Evolutionary conservation across 2,888 invertebrate species (phyloP).

Genomic region (Eucera pruinosa): DNA sequence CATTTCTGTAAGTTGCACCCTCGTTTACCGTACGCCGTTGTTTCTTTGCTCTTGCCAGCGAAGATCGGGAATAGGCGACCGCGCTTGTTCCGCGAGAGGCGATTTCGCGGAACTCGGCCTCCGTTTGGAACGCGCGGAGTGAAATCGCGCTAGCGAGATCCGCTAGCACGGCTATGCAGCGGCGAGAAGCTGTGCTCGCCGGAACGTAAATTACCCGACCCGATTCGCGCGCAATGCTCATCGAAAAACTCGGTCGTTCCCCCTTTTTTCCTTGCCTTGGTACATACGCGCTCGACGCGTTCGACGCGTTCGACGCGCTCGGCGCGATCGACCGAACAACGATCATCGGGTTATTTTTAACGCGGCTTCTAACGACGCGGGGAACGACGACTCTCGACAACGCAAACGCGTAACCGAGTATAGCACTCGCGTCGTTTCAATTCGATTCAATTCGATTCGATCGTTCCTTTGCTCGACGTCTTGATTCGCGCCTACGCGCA

Average conservation of each 20-base stretch:
- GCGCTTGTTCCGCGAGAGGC: no score
- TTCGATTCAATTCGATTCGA: neutral
- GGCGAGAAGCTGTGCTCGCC: conserved; percentile 1
- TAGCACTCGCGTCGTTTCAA: neutral
- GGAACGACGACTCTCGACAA: conserved; percentile 11
- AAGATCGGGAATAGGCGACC: no score
- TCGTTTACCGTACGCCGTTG: no score
- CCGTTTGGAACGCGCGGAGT: no score
- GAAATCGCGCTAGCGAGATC: no score
- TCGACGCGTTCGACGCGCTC: conserved; percentile 18
- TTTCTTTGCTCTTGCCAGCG: neutral
- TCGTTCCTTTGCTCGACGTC: neutral
- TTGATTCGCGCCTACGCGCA: no score
- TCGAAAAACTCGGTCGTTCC: conserved; percentile 57
- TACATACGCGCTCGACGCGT: conserved; percentile 29
- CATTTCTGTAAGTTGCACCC: conserved; percentile 93
- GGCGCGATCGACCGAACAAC: conserved; percentile 40
- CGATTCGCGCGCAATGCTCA: conserved; percentile 16
- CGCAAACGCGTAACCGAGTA: conserved; percentile 8
- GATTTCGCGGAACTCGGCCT: conserved; percentile 9
- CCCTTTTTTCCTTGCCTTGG: conserved; percentile 38
- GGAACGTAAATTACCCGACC: conserved; percentile 20
- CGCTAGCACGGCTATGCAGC: neutral
- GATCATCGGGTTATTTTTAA: conserved; percentile 61
- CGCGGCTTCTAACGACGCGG: conserved; percentile 19